Evolutionary conservation across 2,888 invertebrate species (phyloP).

Genomic region (Masnerella sp.): DNA sequence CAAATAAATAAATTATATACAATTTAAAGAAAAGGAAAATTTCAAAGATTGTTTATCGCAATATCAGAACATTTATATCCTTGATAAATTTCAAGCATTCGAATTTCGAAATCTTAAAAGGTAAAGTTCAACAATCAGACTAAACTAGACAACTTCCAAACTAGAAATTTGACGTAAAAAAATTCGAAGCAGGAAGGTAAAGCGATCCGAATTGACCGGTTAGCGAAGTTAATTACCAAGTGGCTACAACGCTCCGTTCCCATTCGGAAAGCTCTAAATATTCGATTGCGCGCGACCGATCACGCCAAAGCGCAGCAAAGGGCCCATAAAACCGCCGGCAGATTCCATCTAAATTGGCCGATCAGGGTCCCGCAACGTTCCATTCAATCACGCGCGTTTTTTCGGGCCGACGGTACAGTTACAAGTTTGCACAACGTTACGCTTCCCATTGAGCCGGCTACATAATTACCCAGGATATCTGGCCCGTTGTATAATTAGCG

Average conservation of each 20-base stretch:
- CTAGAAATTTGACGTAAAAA: too few relatives aligned
- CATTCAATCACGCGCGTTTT: slow-evolving; percentile 46
- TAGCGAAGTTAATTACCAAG: slow-evolving; percentile 5
- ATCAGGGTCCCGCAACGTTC: slow-evolving; percentile 32
- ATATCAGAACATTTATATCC: too few relatives aligned
- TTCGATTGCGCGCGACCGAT: slow-evolving; percentile 11
- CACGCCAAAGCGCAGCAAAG: slow-evolving; percentile 19
- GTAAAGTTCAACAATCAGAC: too few relatives aligned
- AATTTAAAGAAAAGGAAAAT: too few relatives aligned
- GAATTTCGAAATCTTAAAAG: too few relatives aligned
- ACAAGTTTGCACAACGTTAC: slow-evolving; percentile 53
- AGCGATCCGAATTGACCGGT: not conserved
- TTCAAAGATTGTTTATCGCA: too few relatives aligned
- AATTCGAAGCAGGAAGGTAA: too few relatives aligned
- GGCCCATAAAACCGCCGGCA: slow-evolving; percentile 19
- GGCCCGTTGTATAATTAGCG: slow-evolving; percentile 52
- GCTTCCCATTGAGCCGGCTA: slow-evolving; percentile 49
- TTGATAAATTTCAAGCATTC: too few relatives aligned
- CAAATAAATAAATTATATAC: too few relatives aligned
- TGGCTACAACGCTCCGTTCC: not conserved
- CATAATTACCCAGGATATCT: slow-evolving; percentile 51
- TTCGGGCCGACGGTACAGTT: slow-evolving; percentile 42
- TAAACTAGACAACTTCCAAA: too few relatives aligned
- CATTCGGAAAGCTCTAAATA: slow-evolving; percentile 27
- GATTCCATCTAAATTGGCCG: slow-evolving; percentile 50